These are phyloP conservation scores for Ophion obscuratus DNA, from an alignment of 2,888 invertebrate species.

Conservation along the genomic window DNA sequence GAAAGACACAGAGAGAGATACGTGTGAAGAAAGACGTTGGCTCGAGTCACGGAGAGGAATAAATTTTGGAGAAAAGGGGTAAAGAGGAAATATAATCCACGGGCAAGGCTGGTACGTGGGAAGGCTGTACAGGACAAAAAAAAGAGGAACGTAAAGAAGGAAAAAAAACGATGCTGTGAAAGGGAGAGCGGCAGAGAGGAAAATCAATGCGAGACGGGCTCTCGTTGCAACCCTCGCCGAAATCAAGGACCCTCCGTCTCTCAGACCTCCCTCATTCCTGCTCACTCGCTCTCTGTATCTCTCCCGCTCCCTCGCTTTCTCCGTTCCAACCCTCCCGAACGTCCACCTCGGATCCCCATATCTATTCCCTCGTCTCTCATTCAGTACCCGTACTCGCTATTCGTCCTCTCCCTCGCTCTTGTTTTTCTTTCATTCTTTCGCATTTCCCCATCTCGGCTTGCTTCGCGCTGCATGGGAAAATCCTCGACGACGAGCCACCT, in stretches of 20 bases:
- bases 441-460: slow-evolving; percentile 40
- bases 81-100: slow-evolving; percentile 52
- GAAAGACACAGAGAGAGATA: slow-evolving; percentile 61
- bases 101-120: slow-evolving; percentile 32
- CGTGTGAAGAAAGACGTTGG: slow-evolving; percentile 7
- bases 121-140: slow-evolving; percentile 42
- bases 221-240: slow-evolving; percentile 72
- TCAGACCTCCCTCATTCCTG: slow-evolving; percentile 42
- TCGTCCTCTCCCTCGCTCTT: slow-evolving; percentile 36
- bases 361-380: slow-evolving; percentile 21
- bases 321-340: slow-evolving; percentile 51
- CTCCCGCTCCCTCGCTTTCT: slow-evolving; percentile 39
- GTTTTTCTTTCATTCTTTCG: slow-evolving; percentile 25
- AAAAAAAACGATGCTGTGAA: slow-evolving; percentile 14
- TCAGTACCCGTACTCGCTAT: slow-evolving; percentile 52
- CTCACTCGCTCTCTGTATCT: slow-evolving; percentile 22
- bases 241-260: slow-evolving; percentile 72
- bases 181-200: slow-evolving; percentile 67
- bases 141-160: not conserved
- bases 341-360: slow-evolving; percentile 33
- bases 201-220: slow-evolving; percentile 79
- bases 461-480: slow-evolving; percentile 60
- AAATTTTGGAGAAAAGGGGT: slow-evolving; percentile 61
- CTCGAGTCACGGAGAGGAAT: slow-evolving; percentile 40
- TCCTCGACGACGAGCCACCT: slow-evolving; percentile 33